A percentile compares a stretch with the other conserved stretches of the same genome.
Conservation (phyloP, 2,888 invertebrate genomes). For the Diaprepes abbreviatus region DNA sequence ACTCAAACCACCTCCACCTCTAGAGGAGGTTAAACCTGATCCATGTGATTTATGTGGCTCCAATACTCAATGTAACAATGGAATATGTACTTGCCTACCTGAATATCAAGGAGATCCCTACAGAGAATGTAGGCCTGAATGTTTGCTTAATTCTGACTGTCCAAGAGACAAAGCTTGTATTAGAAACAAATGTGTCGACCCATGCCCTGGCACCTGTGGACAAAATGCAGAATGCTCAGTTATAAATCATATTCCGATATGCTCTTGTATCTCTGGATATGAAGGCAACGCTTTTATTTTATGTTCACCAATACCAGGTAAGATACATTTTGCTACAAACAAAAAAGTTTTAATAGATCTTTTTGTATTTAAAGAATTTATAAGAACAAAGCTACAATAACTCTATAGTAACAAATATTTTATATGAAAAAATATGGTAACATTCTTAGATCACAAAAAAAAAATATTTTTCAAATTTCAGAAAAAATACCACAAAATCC, state of each 20-base stretch:
- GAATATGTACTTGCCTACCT: constrained; percentile 78
- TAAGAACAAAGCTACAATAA: too few species aligned
- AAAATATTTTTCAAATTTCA: constrained; percentile 40
- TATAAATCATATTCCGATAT: constrained; percentile 83
- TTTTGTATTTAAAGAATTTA: too few species aligned
- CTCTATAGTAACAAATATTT: too few species aligned
- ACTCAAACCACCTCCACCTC: constrained; percentile 66
- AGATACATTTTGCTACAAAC: too few species aligned
- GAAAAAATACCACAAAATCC: constrained; percentile 68
- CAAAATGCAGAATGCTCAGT: constrained; percentile 81
- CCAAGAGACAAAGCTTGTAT: constrained; percentile 78
- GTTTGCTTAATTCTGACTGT: constrained; percentile 83
- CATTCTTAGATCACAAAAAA: too few species aligned
- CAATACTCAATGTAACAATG: constrained; percentile 79
- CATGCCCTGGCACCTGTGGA: constrained; percentile 86
- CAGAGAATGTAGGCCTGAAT: constrained; percentile 83
- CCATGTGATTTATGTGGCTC: constrained; percentile 77
- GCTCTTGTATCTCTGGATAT: constrained; percentile 78
- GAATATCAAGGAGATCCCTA: constrained; percentile 86
- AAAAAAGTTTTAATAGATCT: too few species aligned
- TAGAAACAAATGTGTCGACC: constrained; percentile 81
- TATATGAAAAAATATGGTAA: too few species aligned
- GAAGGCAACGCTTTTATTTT: constrained; percentile 81
- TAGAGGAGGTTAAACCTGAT: constrained; percentile 60
- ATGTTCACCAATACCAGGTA: constrained; percentile 71